Evolutionary conservation across 2,888 invertebrate species (phyloP), one percentile per base, ranked within the genome.

Genomic region (Isoperla grammatica): DNA sequence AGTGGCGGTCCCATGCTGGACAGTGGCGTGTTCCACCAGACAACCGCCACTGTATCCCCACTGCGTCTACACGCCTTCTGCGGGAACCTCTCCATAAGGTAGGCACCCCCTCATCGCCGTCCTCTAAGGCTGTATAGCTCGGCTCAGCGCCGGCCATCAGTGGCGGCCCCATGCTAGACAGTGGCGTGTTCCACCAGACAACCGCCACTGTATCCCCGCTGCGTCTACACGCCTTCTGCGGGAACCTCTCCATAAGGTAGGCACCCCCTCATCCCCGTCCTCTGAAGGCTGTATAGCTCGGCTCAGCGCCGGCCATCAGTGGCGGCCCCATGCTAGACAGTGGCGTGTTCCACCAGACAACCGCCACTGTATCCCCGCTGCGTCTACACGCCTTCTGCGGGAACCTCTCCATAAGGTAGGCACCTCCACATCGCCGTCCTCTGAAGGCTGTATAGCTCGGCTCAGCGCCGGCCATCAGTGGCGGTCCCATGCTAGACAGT

Each of bases 341-440:
- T 20, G 77, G 78, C 8, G 67, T 72, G 29, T 81, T 75, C 70
- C 79, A 80, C 59, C 71, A 74, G 59, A 74, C 76, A 3, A 75
- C 78, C 0, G 76, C 78, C 1, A 73, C 76, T 63, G 67, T 74
- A 67, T 71, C 76, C 53, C 71, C 78, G 45, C 70, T 78, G 61
- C 74, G 76, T 67, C 72, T 74, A 40, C 71, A 79, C 65, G 78
- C 78, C 6, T 72, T 79, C 56, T 81, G 81, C 64, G 82, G 82
- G 23, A 81, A 81, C 66, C 72, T 82, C 55, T 76, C 78, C 8
- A 70, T 74, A 49, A 74, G 74, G 75, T 63, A 45, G 43, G 54
- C 11, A 35, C n/a, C n/a, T n/a, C n/a, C n/a, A n/a, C n/a, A n/a
- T n/a, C n/a, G n/a, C n/a, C n/a, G n/a, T n/a, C n/a, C n/a, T n/a